Base-by-base conservation (phyloP, 2,888 invertebrate genomes). In the Drosophila monieri region DNA sequence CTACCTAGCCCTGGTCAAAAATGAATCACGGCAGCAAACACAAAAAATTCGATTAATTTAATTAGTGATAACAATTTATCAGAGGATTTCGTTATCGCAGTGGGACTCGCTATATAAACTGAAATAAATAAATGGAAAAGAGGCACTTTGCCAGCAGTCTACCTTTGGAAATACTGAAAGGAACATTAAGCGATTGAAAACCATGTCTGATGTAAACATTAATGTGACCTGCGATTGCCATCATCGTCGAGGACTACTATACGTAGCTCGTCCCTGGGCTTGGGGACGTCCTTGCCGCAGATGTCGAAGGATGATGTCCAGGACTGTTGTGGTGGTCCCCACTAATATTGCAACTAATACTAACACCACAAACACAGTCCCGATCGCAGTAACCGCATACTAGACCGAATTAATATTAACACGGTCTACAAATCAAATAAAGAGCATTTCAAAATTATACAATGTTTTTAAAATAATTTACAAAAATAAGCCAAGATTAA, bases 231-330 rank as follows among this genome's bases (percentile, higher is more conserved):
- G 69, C 66, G 85, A 88, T 30, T 89, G 88, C 69, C 57, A 76
- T 44, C 88, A 89, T 60, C 76, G 78, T 0, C 79, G 58, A 10
- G 78, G 81, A 15, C 60, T 70, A 2, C 39, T 85, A 21, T 74
- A 62, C 23, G 8, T 73, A 10, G 44, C 80, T 0, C 39, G 56
- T 3, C 78, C 80, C 6, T 77, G 70, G 83, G 76, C 55, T 12
- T 78, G 78, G 67, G 76, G 68, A 21, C 73, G 75, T 27, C 89
- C 81, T 3, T 89, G 89, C 37, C 77, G 86, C 4, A 73, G 73
- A 37, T 88, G 89, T 23, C 47, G 64, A 8, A 83, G 89, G 51
- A 80, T 86, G 79, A 64, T 69, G 69, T 39, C 47, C 18, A 61
- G 72, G 21, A 76, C 75, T 15, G 57, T 87, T 21, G 62, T 80